Conservation (phyloP, 2,113 vertebrate genomes). For the Platichthys flesus region DNA sequence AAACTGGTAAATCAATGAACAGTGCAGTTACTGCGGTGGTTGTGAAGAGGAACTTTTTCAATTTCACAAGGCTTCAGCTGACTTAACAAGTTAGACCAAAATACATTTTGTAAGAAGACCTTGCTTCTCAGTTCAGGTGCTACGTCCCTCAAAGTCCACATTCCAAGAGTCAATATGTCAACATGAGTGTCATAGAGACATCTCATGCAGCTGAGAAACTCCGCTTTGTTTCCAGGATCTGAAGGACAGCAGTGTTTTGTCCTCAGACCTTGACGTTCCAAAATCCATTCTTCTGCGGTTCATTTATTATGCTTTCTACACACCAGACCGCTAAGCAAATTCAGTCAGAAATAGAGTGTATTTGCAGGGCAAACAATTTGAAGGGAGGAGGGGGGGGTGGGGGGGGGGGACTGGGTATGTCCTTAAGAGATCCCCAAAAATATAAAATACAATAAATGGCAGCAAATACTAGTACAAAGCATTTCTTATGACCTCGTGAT, state of each 20-base stretch:
- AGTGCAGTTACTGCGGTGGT: constrained; percentile 7
- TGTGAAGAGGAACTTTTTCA: constrained; percentile 1
- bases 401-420: too few species aligned
- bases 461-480: background rate
- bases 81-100: background rate
- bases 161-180: too few species aligned
- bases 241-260: constrained; percentile 18
- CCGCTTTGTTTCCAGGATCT: background rate
- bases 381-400: background rate
- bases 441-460: background rate
- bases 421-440: background rate
- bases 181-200: too few species aligned
- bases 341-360: background rate
- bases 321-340: background rate
- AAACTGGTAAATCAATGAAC: constrained; percentile 41
- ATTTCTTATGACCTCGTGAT: background rate
- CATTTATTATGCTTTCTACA: background rate
- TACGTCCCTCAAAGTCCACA: too few species aligned
- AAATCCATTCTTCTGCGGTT: constrained; percentile 3
- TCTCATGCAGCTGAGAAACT: background rate
- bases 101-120: too few species aligned
- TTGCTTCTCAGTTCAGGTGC: too few species aligned
- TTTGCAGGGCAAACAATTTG: constrained; percentile 1
- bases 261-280: constrained; percentile 1
- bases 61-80: background rate